Evolutionary conservation across 2,888 invertebrate genomes (phyloP).

Genomic region (Parthenolecanium corni): DNA sequence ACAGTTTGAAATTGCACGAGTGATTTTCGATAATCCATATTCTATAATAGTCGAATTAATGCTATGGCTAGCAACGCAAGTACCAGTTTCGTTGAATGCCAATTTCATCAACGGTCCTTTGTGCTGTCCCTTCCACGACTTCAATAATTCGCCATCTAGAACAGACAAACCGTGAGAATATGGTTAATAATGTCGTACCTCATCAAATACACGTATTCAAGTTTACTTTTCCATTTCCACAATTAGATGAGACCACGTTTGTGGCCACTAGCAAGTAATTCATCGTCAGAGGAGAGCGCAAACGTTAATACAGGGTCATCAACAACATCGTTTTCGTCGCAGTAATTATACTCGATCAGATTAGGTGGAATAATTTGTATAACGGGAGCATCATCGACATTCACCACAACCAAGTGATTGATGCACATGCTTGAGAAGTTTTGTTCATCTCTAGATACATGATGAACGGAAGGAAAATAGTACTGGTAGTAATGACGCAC

Average conservation of each 20-base stretch:
- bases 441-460: constrained; percentile 59
- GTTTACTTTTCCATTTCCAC: constrained; percentile 50
- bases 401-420: constrained; percentile 57
- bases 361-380: constrained; percentile 43
- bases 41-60: constrained; percentile 65
- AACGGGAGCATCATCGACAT: constrained; percentile 53
- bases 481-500: constrained; percentile 1
- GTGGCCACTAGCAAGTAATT: constrained; percentile 61
- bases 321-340: constrained; percentile 40
- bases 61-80: constrained; percentile 67
- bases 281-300: constrained; percentile 52
- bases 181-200: background rate
- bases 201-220: background rate
- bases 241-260: constrained; percentile 73
- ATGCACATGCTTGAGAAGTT: constrained; percentile 65
- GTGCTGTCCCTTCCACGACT: constrained; percentile 75
- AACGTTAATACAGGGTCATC: constrained; percentile 61
- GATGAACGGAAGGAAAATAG: constrained; percentile 30
- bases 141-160: constrained; percentile 47
- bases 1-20: constrained; percentile 66
- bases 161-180: constrained; percentile 9
- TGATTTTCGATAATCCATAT: constrained; percentile 73
- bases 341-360: constrained; percentile 36
- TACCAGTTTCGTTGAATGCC: constrained; percentile 46
- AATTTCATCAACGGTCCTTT: constrained; percentile 67